These are phyloP conservation scores for Cairina moschata DNA, from an alignment of 2,113 vertebrate genomes.

Conservation along the genomic window DNA sequence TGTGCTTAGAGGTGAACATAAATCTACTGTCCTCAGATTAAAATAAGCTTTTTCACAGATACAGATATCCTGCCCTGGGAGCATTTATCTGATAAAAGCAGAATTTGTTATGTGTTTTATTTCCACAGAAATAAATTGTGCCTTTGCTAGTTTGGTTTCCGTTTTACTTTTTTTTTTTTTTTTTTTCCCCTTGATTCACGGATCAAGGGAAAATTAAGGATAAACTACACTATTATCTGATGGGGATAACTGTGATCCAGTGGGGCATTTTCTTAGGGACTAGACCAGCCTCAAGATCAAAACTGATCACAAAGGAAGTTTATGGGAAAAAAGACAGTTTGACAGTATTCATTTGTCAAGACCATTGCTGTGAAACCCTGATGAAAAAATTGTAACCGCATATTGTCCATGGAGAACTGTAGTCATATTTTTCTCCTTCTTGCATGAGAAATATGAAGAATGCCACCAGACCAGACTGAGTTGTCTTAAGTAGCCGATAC, in stretches of 20 bases:
- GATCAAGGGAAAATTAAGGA: not conserved
- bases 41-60: not conserved
- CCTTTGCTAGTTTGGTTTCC: not conserved
- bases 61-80: not conserved
- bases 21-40: not conserved
- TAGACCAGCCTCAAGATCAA: not conserved
- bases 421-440: not conserved
- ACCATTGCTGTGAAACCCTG: not conserved
- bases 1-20: not conserved
- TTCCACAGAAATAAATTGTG: not conserved
- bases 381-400: not conserved
- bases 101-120: not conserved
- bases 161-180: not conserved
- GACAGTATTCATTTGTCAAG: conserved; percentile 41
- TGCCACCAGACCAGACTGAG: not conserved
- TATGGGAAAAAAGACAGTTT: conserved; percentile 4
- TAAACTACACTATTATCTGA: not conserved
- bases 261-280: not conserved
- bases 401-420: not conserved
- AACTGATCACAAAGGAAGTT: not conserved
- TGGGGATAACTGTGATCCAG: not conserved
- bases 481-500: not conserved
- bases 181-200: not conserved
- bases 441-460: not conserved
- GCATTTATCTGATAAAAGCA: not conserved